Base-by-base conservation (phyloP, 2,113 vertebrate genomes). In the Paratilapia polleni region DNA sequence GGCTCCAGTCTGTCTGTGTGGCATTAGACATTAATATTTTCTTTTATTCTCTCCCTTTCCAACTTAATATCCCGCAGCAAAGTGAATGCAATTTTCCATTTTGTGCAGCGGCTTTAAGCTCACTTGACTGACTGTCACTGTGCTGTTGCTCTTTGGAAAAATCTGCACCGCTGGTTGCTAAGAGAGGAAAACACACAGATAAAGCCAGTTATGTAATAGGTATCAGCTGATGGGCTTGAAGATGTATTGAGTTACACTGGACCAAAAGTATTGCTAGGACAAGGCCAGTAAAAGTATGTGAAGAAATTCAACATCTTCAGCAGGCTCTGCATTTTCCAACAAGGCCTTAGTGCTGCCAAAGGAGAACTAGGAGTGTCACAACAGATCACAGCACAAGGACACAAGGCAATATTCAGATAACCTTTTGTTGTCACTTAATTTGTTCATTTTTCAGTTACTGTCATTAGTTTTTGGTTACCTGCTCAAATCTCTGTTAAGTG, bases 161-260 rank as follows among this genome's bases (percentile, higher is more conserved):
- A 60, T 28, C 47, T 28, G 54, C 36, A 63, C 47, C 41, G 80
- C 87, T 74, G 61, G 93, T 94, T 93, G 90, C 91, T 93, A 91
- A 64, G 92, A 83, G 88, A 92, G 56, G 81, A 92, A 91, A 95
- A 94, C 81, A 92, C 70, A 88, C 56, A 77, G 76, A 87, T 81
- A 57, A 63, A 85, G 36, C 4, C 34, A 7, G 74, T 92, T 91
- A 87, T 78, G 85, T 85, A 92, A 93, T 0, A 59, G 2, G 26
- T 15, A 58, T 2, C 89, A 88, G 84, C 85, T 92, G 88, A 84
- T 61, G 78, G 62, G 28, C 64, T 70, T 47, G 2, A 41, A 64
- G 68, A 80, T 4, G 14, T 11, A 49, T 70, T 6, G 20, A 63
- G 68, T 85, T 77, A 26, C 76, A 57, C 31, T 2, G 60, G 41